A percentile compares a stretch with the other conserved stretches of the same genome.
These are phyloP conservation scores for Chamaetylas fuelleborni DNA, from an alignment of 2,113 vertebrate genomes.

Conservation along the genomic window DNA sequence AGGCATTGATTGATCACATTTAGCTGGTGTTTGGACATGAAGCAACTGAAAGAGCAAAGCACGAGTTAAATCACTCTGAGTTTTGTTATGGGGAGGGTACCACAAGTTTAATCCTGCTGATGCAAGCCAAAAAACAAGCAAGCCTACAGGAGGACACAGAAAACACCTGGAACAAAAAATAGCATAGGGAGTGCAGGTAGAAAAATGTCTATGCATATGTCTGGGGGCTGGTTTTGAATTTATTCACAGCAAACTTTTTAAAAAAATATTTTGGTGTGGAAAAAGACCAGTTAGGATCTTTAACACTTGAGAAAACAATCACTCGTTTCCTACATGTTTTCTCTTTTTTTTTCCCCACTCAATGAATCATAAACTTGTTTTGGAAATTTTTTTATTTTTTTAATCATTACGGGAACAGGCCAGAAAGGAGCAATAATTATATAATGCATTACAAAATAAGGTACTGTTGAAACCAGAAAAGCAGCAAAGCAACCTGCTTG, in stretches of 20 bases:
- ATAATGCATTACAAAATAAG: constrained; percentile 2
- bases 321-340: background rate
- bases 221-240: background rate
- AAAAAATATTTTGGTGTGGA: background rate
- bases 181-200: background rate
- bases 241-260: background rate
- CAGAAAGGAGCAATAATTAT: background rate
- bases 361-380: background rate
- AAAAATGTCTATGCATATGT: background rate
- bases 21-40: background rate
- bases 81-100: background rate
- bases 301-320: background rate
- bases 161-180: background rate
- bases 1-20: background rate
- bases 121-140: background rate
- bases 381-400: background rate
- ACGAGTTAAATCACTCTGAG: background rate
- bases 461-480: constrained; percentile 9
- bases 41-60: background rate
- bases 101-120: background rate
- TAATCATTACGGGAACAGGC: background rate
- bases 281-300: background rate
- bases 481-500: background rate
- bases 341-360: background rate
- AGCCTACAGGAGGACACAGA: background rate